Percentiles rank a stretch among this genome's conserved stretches.
phyloP scores from a whole-genome alignment of 2,797 vertebrate species.

The Lagorchestes hirsutus region DNA sequence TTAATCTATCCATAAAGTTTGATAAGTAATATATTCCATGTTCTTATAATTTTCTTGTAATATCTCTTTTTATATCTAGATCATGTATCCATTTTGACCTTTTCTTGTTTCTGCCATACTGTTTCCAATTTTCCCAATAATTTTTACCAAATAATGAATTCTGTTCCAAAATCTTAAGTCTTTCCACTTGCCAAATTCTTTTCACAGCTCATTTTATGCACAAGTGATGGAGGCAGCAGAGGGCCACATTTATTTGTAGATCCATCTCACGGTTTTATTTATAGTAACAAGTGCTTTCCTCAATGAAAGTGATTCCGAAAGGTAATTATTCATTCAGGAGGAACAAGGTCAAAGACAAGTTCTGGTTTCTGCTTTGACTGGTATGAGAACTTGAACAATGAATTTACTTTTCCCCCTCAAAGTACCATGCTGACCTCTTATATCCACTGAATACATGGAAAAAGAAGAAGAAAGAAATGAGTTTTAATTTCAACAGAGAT shows the following conservation, averaged over 20 bases:
- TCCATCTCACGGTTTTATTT: slow-evolving; percentile 50
- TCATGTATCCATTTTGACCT: not conserved
- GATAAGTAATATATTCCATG: not conserved
- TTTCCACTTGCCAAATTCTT: not conserved
- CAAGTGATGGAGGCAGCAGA: slow-evolving; percentile 17
- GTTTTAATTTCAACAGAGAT: slow-evolving; percentile 56
- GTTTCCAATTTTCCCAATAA: not conserved
- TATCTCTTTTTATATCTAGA: not conserved
- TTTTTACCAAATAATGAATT: not conserved
- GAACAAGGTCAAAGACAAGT: slow-evolving; percentile 32
- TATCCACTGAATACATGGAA: slow-evolving; percentile 49
- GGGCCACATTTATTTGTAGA: slow-evolving; percentile 49
- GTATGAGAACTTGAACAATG: slow-evolving; percentile 32
- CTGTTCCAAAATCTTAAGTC: not conserved
- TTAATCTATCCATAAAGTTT: not conserved
- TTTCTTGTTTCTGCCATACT: not conserved
- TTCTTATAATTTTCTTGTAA: not conserved
- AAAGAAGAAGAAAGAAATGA: slow-evolving; percentile 28
- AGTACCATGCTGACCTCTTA: slow-evolving; percentile 12
- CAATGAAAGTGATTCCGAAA: slow-evolving; percentile 39
- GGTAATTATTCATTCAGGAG: slow-evolving; percentile 26
- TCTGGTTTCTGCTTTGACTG: slow-evolving; percentile 11
- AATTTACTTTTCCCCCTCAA: not conserved
- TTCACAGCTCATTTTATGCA: not conserved
- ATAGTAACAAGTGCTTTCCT: slow-evolving; percentile 10